phyloP scores from a whole-genome alignment of 2,113 vertebrate genomes.

The Bubalus kerabau region DNA sequence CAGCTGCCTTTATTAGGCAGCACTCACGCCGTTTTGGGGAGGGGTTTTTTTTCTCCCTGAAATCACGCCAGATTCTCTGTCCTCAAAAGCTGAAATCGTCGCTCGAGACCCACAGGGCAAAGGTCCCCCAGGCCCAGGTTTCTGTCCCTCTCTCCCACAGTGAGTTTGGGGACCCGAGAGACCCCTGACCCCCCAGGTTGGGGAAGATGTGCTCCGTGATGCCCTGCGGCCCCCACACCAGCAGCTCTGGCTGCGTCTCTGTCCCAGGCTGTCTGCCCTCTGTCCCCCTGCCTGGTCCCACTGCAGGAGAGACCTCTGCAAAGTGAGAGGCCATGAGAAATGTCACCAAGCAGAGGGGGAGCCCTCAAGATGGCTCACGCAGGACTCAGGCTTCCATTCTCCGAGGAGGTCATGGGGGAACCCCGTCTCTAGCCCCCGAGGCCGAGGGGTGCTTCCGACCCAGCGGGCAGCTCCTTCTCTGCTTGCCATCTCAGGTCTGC shows the following conservation, averaged over 20 bases:
- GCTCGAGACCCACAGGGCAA: slow-evolving; percentile 25
- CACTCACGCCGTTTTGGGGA: slow-evolving; percentile 79
- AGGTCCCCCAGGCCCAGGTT: not conserved
- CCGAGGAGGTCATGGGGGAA: fast-evolving
- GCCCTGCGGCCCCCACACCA: not conserved
- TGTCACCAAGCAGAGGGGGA: not conserved
- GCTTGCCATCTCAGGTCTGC: not conserved
- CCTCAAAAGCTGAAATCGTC: slow-evolving; percentile 50
- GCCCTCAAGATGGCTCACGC: fast-evolving
- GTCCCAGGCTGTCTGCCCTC: not conserved
- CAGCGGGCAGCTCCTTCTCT: not conserved
- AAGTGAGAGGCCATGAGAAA: not conserved
- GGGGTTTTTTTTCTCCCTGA: slow-evolving; percentile 78
- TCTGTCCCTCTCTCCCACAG: not conserved
- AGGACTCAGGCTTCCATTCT: not conserved
- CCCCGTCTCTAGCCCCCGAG: fast-evolving
- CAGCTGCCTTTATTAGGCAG: slow-evolving; percentile 86
- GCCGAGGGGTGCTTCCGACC: not conserved
- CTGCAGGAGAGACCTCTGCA: not conserved
- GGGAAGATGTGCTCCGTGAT: fast-evolving
- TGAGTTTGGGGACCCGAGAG: not conserved
- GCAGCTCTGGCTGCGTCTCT: not conserved
- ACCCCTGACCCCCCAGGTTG: not conserved
- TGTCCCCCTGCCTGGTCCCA: not conserved
- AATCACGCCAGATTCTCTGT: slow-evolving; percentile 70